Percentiles rank a stretch among this genome's conserved stretches.
phyloP scores from a whole-genome alignment of 2,888 invertebrate genomes.

The Aphodius sticticus region DNA sequence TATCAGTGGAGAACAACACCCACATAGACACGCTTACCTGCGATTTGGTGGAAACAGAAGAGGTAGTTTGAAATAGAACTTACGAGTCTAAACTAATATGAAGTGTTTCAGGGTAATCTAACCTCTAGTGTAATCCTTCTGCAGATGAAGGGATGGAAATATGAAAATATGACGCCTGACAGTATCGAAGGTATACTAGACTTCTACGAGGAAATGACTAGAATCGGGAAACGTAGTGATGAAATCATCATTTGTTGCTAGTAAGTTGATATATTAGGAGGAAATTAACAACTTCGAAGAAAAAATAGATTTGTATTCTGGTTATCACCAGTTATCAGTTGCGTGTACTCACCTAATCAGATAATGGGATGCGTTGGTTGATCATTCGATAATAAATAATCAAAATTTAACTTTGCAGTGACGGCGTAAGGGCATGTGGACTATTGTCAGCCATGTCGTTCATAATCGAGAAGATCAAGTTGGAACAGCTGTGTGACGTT shows the following conservation, averaged over 20 bases:
- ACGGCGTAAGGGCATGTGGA: conserved; percentile 61
- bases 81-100: too few relatives aligned
- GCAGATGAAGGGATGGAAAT: conserved; percentile 52
- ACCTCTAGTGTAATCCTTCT: conserved; percentile 24
- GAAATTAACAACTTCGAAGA: too few relatives aligned
- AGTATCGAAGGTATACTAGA: conserved; percentile 51
- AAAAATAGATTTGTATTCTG: too few relatives aligned
- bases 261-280: conserved; percentile 49
- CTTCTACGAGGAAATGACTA: conserved; percentile 55
- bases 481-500: conserved; percentile 63
- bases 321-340: too few relatives aligned
- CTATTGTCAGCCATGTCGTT: conserved; percentile 60
- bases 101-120: background rate
- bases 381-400: too few relatives aligned
- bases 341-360: too few relatives aligned
- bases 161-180: conserved; percentile 45
- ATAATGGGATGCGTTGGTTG: too few relatives aligned
- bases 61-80: background rate
- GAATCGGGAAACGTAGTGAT: conserved; percentile 51
- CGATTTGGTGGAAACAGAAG: conserved; percentile 6
- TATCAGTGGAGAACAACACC: conserved; percentile 36
- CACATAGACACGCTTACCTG: conserved; percentile 40
- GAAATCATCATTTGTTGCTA: conserved; percentile 58
- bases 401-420: conserved; percentile 49
- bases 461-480: conserved; percentile 61